Percentiles rank a stretch among this genome's conserved stretches.
phyloP scores from a whole-genome alignment of 2,888 invertebrate species.

The Drosophila anomalipes region DNA sequence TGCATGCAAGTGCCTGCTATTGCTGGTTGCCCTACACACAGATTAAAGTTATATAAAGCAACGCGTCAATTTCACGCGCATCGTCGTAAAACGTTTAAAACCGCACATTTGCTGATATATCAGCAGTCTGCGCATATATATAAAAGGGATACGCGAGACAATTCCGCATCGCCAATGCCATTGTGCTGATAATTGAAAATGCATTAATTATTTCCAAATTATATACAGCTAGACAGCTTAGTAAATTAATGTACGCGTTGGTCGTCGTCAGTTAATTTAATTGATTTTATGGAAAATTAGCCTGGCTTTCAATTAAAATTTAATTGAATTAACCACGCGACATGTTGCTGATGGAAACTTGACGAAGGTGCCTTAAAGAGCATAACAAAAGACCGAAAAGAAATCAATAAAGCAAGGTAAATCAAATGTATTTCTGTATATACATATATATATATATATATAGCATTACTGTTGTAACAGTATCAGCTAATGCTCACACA shows the following conservation, averaged over 20 bases:
- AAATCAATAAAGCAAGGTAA: not conserved
- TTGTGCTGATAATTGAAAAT: conserved; percentile 10
- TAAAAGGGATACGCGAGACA: not conserved
- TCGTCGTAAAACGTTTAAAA: conserved; percentile 54
- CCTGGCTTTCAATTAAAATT: conserved; percentile 37
- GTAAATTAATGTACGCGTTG: conserved; percentile 15
- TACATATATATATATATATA: conserved; percentile 14
- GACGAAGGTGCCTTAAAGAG: not conserved
- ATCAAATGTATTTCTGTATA: not conserved
- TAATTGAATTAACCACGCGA: conserved; percentile 48
- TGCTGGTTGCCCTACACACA: conserved; percentile 63
- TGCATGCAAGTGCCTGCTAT: conserved; percentile 16
- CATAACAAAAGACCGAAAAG: not conserved
- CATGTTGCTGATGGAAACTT: conserved; percentile 15
- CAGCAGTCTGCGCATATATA: not conserved
- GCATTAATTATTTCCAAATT: conserved; percentile 10
- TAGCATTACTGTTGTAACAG: not conserved
- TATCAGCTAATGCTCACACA: conserved; percentile 6
- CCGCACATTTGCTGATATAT: conserved; percentile 50
- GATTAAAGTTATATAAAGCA: conserved; percentile 56
- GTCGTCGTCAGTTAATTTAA: conserved; percentile 18
- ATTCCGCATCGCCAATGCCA: not conserved
- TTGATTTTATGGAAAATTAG: conserved; percentile 23
- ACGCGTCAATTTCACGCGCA: conserved; percentile 43
- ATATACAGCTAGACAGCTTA: not conserved